A percentile compares a stretch with the other conserved stretches of the same genome.
Evolutionary conservation across 2,113 vertebrate species (phyloP).

Genomic region (Phodopus roborovskii): DNA sequence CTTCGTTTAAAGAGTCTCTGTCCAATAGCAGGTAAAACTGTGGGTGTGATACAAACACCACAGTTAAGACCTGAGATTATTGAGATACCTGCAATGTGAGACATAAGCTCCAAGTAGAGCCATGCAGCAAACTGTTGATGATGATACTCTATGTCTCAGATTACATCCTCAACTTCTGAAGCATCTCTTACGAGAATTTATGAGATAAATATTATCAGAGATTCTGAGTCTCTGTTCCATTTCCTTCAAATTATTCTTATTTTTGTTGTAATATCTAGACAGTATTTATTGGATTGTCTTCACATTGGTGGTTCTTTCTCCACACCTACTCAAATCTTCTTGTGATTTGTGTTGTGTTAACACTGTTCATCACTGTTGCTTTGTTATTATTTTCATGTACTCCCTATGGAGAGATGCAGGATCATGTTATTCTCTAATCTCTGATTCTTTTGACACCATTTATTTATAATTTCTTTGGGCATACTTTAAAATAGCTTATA

Average conservation of each 20-base stretch:
- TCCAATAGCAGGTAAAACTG: neutral
- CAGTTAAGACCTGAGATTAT: neutral
- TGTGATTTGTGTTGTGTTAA: rapidly evolving
- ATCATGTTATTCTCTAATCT: neutral
- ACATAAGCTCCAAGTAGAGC: neutral
- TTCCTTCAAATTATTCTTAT: neutral
- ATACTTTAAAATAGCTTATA: neutral
- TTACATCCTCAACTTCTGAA: neutral
- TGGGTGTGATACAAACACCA: neutral
- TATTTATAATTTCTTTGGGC: neutral
- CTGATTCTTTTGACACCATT: neutral
- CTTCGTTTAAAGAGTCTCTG: neutral
- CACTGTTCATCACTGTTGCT: neutral
- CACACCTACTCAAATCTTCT: neutral
- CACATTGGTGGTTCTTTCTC: neutral
- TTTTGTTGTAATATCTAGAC: neutral
- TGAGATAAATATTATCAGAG: neutral
- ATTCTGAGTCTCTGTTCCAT: no score
- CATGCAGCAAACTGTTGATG: neutral
- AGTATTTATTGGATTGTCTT: neutral
- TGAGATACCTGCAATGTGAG: no score
- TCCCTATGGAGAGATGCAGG: neutral
- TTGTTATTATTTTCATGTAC: neutral
- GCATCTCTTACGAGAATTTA: neutral
- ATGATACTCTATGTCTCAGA: neutral